A percentile compares a stretch with the other conserved stretches of the same genome.
phyloP scores from a whole-genome alignment of 2,888 invertebrate genomes.

The Scaptomyza flava region DNA sequence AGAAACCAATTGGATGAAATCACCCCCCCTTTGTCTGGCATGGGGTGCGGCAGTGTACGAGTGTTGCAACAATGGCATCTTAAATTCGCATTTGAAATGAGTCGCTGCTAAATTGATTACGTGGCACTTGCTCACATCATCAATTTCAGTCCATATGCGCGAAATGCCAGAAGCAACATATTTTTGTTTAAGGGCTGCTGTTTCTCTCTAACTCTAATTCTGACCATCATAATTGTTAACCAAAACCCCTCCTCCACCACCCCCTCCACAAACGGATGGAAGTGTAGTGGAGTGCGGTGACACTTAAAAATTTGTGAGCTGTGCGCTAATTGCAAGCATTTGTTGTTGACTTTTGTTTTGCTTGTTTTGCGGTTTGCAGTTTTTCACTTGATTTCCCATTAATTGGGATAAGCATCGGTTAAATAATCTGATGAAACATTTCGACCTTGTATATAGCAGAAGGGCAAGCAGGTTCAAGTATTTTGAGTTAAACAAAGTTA shows the following conservation, averaged over 20 bases:
- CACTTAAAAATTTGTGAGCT: conserved; percentile 65
- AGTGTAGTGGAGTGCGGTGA: conserved; percentile 40
- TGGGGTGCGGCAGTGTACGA: conserved; percentile 1
- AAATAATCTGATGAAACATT: conserved; percentile 24
- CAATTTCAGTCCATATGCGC: conserved; percentile 77
- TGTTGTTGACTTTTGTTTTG: conserved; percentile 57
- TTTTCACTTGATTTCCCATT: conserved; percentile 59
- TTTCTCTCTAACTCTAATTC: not conserved
- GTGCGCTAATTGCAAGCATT: conserved; percentile 73
- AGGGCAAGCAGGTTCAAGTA: not conserved
- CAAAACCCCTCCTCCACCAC: not conserved
- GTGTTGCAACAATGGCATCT: conserved; percentile 70
- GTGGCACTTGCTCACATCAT: conserved; percentile 78
- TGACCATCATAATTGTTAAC: conserved; percentile 26
- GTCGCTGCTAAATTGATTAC: conserved; percentile 73
- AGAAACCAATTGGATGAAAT: conserved; percentile 23
- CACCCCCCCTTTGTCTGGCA: conserved; percentile 21
- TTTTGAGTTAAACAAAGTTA: not conserved
- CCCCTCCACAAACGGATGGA: not conserved
- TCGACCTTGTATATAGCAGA: not conserved
- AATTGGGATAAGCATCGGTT: conserved; percentile 62
- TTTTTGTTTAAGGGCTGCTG: conserved; percentile 26
- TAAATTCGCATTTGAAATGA: conserved; percentile 77
- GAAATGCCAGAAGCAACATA: conserved; percentile 33
- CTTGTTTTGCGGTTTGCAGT: conserved; percentile 34